A percentile compares a stretch with the other conserved stretches of the same genome.
These are phyloP conservation scores for Luperina nickerlii DNA, from an alignment of 2,888 invertebrate species.

Conservation along the genomic window DNA sequence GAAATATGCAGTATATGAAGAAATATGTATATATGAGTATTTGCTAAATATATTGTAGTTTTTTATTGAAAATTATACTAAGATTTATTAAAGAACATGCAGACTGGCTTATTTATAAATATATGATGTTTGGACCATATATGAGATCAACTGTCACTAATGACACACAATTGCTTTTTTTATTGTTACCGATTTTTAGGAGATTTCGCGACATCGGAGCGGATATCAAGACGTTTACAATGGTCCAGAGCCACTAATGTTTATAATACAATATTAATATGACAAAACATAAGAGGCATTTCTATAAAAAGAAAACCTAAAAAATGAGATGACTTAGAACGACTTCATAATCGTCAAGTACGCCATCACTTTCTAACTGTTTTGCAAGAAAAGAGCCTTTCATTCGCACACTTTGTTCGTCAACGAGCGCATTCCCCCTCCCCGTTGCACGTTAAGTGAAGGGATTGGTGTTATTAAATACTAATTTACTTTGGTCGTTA, in stretches of 20 bases:
- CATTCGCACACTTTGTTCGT: slow-evolving; percentile 2
- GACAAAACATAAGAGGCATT: not conserved
- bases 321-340: not conserved
- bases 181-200: too few species aligned
- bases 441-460: slow-evolving; percentile 60
- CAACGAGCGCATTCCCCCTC: slow-evolving; percentile 41
- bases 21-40: not conserved
- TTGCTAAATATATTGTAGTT: not conserved
- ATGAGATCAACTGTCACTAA: too few species aligned
- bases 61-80: not conserved
- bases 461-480: slow-evolving; percentile 65
- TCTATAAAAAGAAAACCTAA: too few species aligned
- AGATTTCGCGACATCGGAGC: too few species aligned
- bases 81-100: not conserved
- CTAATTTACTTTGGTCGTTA: slow-evolving; percentile 85
- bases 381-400: not conserved
- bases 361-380: slow-evolving; percentile 1
- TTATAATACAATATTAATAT: not conserved
- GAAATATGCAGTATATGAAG: not conserved
- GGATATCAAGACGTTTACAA: not conserved
- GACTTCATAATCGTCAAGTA: not conserved
- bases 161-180: too few species aligned
- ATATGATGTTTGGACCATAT: not conserved
- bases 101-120: not conserved
- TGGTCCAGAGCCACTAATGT: too few species aligned